phyloP scores from a whole-genome alignment of 2,797 vertebrate genomes.

The Fringilla coelebs region DNA sequence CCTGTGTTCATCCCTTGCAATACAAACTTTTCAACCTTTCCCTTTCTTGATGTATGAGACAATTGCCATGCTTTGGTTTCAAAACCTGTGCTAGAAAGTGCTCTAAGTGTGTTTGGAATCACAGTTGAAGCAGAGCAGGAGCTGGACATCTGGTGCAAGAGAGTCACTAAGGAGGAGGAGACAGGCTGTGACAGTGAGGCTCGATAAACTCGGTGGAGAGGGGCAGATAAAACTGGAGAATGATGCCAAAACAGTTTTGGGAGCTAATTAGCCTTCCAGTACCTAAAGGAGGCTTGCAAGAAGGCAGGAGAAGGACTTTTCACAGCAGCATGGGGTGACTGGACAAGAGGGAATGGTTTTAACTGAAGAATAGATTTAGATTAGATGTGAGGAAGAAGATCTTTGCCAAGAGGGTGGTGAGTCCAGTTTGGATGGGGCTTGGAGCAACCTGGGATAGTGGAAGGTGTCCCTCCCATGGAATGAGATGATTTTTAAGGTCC shows the following conservation, averaged over 20 bases:
- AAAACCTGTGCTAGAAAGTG: not conserved
- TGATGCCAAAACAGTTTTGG: not conserved
- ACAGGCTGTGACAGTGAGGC: not conserved
- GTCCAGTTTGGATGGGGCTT: rapidly evolving
- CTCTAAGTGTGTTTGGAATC: not conserved
- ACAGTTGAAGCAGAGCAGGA: not conserved
- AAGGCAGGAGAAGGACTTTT: not conserved
- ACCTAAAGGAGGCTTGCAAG: too few species aligned
- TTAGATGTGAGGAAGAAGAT: not conserved
- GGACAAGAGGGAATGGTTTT: not conserved
- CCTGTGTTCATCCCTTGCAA: not conserved
- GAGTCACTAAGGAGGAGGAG: not conserved
- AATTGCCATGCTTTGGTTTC: not conserved
- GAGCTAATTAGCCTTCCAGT: not conserved
- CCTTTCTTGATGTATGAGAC: not conserved
- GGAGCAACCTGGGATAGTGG: not conserved
- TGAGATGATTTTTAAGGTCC: not conserved
- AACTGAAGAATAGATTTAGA: not conserved
- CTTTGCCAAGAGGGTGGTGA: not conserved
- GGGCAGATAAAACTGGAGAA: not conserved
- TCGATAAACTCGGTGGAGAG: not conserved
- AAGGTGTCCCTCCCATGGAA: not conserved
- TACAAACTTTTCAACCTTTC: not conserved
- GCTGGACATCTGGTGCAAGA: not conserved
- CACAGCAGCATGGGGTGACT: not conserved